Base-by-base conservation (phyloP, 2,797 vertebrate genomes). In the Pangasius krempfi region DNA sequence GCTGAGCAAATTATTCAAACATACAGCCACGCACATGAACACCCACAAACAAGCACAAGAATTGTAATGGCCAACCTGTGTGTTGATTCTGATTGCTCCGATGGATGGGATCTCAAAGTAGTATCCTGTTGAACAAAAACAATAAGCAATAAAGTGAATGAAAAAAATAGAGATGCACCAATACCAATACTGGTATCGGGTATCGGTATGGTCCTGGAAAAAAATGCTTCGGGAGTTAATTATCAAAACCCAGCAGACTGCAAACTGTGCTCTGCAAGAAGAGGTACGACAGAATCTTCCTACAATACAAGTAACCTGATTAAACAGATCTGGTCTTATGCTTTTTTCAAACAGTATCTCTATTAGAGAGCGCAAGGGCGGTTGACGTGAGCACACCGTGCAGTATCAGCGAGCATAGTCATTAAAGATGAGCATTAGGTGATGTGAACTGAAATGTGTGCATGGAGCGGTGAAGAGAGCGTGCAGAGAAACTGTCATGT, bases 61-160 rank as follows among this genome's bases (percentile, higher is more conserved):
- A 72, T 1, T 20, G 33, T 68, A 50, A 86, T 54, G 40, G 80
- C 94, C 91, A 93, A 99, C 99, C 98, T 99, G 99, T 0, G 99
- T 99, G 97, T 99, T 99, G 96, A 99, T 99, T 92, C 98, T 96
- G 94, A 99, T 99, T 91, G 98, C 99, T 7, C 99, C 98, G 0
- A 99, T 99, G 66, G 98, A 99, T 87, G 99, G 99, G 90, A 99
- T 99, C 95, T 99, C 98, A 62, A 98, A 99, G 96, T 99, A 99
- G 96, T 99, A 99, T 94, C 99, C 99, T 99, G 94, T 37, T 87
- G 89, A 93, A 90, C 8, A 37, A 37, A 33, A 22, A 70, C 47
- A 25, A 86, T 25, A 84, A 68, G 37, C 60, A 75, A 90, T 89
- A 27, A 78, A 81, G 8, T 22, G 50, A 54, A 30, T 30, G 4